Percentiles rank a stretch among this genome's conserved stretches.
Conservation (phyloP, 2,888 invertebrate genomes). For the Drosophila bunnanda region DNA sequence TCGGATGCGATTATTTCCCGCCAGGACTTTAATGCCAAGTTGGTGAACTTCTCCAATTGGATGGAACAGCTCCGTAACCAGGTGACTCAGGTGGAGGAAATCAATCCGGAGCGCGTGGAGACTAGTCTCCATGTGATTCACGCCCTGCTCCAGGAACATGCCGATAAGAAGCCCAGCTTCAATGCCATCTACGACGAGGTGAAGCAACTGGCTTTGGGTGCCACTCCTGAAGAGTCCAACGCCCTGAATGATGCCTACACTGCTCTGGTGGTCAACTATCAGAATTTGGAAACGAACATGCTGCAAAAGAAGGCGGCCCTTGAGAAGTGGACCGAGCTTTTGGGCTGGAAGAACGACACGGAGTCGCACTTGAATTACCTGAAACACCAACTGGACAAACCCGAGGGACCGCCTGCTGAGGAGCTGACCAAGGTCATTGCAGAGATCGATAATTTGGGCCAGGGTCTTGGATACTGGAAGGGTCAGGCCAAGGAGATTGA, state of each 20-base stretch:
- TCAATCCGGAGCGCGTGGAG: constrained; percentile 92
- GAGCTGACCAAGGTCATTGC: constrained; percentile 89
- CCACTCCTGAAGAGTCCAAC: constrained; percentile 90
- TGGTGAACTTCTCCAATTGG: constrained; percentile 92
- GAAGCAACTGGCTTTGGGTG: constrained; percentile 89
- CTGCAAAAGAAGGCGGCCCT: constrained; percentile 90
- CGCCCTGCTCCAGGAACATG: constrained; percentile 92
- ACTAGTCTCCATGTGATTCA: constrained; percentile 91
- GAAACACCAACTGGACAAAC: constrained; percentile 91
- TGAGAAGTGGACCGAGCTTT: constrained; percentile 93
- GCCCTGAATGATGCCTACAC: constrained; percentile 91
- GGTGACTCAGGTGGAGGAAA: constrained; percentile 91
- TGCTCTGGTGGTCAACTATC: constrained; percentile 90
- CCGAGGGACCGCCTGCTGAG: constrained; percentile 88
- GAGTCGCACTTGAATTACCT: constrained; percentile 92
- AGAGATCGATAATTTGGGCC: constrained; percentile 89
- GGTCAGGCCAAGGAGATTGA: constrained; percentile 89
- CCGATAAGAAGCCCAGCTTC: constrained; percentile 92
- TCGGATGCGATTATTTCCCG: constrained; percentile 92
- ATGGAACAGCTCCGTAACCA: constrained; percentile 90
- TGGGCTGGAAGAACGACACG: constrained; percentile 92
- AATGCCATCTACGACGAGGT: constrained; percentile 93
- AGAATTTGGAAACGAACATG: constrained; percentile 90
- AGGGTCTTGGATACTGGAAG: constrained; percentile 90
- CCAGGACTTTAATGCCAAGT: constrained; percentile 93